Base-by-base conservation (phyloP, 2,888 invertebrate species). In the Halictus ligatus region DNA sequence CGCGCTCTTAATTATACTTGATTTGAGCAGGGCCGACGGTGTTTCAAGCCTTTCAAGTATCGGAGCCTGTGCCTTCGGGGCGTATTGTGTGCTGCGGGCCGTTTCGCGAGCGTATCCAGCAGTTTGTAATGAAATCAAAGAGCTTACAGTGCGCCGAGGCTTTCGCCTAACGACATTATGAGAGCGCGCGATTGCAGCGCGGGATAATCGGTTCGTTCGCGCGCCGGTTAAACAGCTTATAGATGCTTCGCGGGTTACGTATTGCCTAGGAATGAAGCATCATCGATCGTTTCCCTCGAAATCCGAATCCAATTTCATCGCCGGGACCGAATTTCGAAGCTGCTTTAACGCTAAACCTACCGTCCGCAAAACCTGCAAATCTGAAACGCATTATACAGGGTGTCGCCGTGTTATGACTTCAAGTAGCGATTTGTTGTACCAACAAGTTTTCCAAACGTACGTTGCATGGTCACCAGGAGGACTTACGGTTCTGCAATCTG, bases 91-190 rank as follows among this genome's bases (percentile, higher is more conserved):
- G 64, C 0, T 18, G 67, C 71, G 71, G 43, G 1, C n/a, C 71
- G 71, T 71, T 71, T 43, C 46, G 72, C 79, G 25, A 69, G 73
- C 78, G 83, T 75, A 82, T 75, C 72, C 43, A 82, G 75, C 71
- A 75, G 78, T 54, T 82, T 78, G 72, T 84, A 84, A 84, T 84
- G 82, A 84, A 84, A 84, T 82, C 84, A 82, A 64, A 84, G 78
- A 71, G 78, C 69, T 84, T 82, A 81, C 21, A 43, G 40, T 71
- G 58, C 35, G 35, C 48, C 72, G 72, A 67, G 58, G 64, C 71
- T 67, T 35, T 78, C 54, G 75, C 71, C 58, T 84, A 84, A 84
- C 60, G 69, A 84, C 40, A 75, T 84, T 84, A 84, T 74, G 71
- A 50, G 25, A 67, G 40, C 69, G 40, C n/a, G 43, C 74, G 82